Conservation (phyloP, 2,888 invertebrate genomes). For the Neoaliturus tenellus region DNA sequence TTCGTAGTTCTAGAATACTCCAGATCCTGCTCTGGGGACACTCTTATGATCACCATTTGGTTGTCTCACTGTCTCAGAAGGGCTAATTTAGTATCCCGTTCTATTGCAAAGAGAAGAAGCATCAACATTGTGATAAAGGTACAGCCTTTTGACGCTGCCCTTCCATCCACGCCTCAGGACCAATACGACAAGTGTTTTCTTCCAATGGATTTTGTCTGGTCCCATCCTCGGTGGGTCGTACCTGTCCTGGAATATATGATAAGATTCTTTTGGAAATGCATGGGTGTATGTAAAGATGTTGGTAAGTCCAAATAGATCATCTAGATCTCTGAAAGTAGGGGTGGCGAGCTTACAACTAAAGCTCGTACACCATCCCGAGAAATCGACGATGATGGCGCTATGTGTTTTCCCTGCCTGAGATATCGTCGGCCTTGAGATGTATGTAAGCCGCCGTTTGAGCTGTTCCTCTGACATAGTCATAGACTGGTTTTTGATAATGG, state of each 20-base stretch:
- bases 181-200: neutral
- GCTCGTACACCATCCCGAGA: neutral
- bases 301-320: neutral
- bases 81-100: neutral
- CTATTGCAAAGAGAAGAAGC: neutral
- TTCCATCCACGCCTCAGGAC: constrained; percentile 16
- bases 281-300: neutral
- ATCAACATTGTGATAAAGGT: neutral
- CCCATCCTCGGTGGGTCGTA: neutral
- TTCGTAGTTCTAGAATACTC: neutral
- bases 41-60: constrained; percentile 11
- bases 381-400: constrained; percentile 1
- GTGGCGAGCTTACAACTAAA: neutral
- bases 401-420: neutral
- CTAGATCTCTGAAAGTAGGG: neutral
- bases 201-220: neutral
- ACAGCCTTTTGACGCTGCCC: neutral
- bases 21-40: neutral
- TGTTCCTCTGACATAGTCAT: constrained; percentile 9
- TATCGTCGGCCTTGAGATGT: neutral
- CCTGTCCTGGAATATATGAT: neutral
- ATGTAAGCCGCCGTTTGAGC: neutral
- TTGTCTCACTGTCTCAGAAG: neutral
- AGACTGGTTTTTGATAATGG: neutral
- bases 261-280: neutral